Evolutionary conservation across 2,888 invertebrate species (phyloP), one percentile per base, ranked within the genome.

Genomic region (Elgonia sp.): DNA sequence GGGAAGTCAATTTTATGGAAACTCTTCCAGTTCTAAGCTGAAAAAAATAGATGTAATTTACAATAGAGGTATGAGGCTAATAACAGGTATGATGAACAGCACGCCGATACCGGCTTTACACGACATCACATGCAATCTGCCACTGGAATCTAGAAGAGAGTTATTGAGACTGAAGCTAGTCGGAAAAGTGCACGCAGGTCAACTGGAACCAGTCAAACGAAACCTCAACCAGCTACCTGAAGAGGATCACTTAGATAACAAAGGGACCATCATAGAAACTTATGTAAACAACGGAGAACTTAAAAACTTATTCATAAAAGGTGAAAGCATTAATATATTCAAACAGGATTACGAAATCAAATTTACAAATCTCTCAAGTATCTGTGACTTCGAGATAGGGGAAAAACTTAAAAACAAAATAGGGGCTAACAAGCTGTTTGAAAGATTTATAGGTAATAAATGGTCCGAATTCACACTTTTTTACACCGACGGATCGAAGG

Each of bases 121-220:
- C 14, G 60, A 72, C 18, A 55, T 72, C 12, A 73, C 57, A n/a
- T 40, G 39, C 3, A 72, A 72, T 72, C 12, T 72, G 0, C 14
- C 60, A 14, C 60, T 73, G 21, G 60, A 73, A 60, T 73, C 16
- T 57, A 57, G 73, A 12, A 73, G 60, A 37, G 14, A 16, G 7
- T 6, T 65, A 40, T 8, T n/a, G n/a, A 65, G 40, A 18, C 16
- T 9, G 40, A 65, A n/a, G 18, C 40, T 65, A n/a, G 40, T 40
- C n/a, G 3, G 53, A 12, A n/a, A 53, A 53, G 16, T 53, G 5
- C 16, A 12, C 16, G 53, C 53, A n/a, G 18, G 16, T 53, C 10
- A 53, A 7, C 8, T 12, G 6, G 10, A 53, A 6, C 16, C 53
- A 14, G 8, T 14, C 8, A 53, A 12, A 6, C 5, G 6, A 53